Conservation (phyloP, 2,888 invertebrate species). For the Phanerotoma sp. region DNA sequence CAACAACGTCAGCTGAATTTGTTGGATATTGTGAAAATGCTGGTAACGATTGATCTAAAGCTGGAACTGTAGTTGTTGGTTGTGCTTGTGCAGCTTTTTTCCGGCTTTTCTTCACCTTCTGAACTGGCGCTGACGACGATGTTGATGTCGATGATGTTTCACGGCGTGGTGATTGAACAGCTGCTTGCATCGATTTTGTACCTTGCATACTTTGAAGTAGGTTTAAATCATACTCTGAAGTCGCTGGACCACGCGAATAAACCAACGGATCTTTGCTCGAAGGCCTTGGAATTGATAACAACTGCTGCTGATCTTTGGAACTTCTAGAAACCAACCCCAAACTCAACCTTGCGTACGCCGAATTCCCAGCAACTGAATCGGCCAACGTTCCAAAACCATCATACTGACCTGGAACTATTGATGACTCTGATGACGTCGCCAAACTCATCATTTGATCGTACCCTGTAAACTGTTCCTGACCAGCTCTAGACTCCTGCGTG, state of each 20-base stretch:
- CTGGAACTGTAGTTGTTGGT: constrained; percentile 33
- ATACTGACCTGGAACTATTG: constrained; percentile 47
- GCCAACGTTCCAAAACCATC: constrained; percentile 48
- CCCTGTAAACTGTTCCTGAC: constrained; percentile 50
- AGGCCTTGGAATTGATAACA: constrained; percentile 49
- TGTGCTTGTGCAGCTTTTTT: constrained; percentile 39
- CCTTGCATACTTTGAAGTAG: constrained; percentile 50
- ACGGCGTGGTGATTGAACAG: constrained; percentile 26
- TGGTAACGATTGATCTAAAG: constrained; percentile 41
- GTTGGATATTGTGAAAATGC: constrained; percentile 48
- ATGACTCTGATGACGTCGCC: constrained; percentile 41
- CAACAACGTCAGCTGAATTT: constrained; percentile 57
- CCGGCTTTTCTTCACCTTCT: constrained; percentile 38
- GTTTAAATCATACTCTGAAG: constrained; percentile 51
- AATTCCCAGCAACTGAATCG: constrained; percentile 47
- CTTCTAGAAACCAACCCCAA: constrained; percentile 48
- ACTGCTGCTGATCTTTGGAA: constrained; percentile 50
- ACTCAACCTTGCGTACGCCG: constrained; percentile 49
- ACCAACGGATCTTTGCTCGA: constrained; percentile 54
- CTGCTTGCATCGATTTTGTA: constrained; percentile 44
- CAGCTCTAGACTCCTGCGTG: constrained; percentile 38
- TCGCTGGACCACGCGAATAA: constrained; percentile 38
- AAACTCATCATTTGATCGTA: constrained; percentile 52
- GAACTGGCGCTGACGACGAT: constrained; percentile 35
- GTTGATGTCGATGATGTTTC: constrained; percentile 25